phyloP scores from a whole-genome alignment of 2,888 invertebrate genomes.

The Ditula angustiorana region DNA sequence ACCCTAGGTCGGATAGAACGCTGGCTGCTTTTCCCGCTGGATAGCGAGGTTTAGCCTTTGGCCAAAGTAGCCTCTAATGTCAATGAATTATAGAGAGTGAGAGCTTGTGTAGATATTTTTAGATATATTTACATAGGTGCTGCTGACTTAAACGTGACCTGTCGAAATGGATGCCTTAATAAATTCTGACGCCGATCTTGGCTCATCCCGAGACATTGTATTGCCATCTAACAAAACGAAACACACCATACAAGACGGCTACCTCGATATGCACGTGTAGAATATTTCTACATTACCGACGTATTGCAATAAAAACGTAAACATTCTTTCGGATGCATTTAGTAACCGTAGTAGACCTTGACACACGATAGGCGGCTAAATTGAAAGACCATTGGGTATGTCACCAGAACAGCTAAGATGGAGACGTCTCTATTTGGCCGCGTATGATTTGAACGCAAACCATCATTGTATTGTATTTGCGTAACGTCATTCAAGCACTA shows the following conservation, averaged over 20 bases:
- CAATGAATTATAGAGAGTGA: too few species aligned
- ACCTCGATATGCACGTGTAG: conserved; percentile 29
- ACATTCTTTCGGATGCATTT: conserved; percentile 44
- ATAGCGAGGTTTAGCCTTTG: too few species aligned
- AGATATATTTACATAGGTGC: too few species aligned
- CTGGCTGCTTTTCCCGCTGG: too few species aligned
- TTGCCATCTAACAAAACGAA: conserved; percentile 7
- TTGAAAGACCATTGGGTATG: conserved; percentile 15
- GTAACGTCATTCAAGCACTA: conserved; percentile 19
- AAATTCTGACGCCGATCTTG: neutral
- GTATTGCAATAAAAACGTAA: conserved; percentile 46
- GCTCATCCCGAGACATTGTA: neutral
- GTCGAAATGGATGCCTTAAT: too few species aligned
- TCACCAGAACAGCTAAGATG: neutral
- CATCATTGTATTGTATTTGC: conserved; percentile 17
- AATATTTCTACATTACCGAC: conserved; percentile 40
- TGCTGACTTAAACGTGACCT: too few species aligned
- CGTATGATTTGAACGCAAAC: conserved; percentile 16
- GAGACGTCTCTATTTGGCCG: conserved; percentile 16
- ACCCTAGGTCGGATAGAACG: too few species aligned
- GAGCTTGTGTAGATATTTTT: too few species aligned
- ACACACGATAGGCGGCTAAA: conserved; percentile 42
- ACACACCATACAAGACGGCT: neutral
- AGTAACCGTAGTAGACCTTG: conserved; percentile 47
- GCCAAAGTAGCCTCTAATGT: too few species aligned